Conservation (phyloP, 2,113 vertebrate species). For the Diadophis punctatus region DNA sequence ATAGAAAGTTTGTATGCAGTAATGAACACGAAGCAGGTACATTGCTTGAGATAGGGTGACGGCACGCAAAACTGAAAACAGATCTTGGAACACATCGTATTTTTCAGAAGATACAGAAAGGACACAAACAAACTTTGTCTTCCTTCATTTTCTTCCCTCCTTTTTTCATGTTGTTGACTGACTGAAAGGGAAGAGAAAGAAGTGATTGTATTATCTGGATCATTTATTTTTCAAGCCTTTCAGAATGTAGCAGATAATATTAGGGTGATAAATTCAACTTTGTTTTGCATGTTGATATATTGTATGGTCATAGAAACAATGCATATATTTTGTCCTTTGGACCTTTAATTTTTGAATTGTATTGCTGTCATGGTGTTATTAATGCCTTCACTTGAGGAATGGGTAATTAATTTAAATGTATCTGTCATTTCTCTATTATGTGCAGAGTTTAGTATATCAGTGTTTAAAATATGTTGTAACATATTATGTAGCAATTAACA, state of each 20-base stretch:
- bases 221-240: constrained; percentile 51
- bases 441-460: not conserved
- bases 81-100: constrained; percentile 70
- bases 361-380: not conserved
- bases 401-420: not conserved
- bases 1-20: constrained; percentile 79
- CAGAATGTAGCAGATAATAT: constrained; percentile 1
- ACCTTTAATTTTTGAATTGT: not conserved
- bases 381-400: not conserved
- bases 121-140: constrained; percentile 66
- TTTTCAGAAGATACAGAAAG: constrained; percentile 72
- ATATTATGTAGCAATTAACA: not conserved
- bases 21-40: constrained; percentile 80
- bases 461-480: not conserved
- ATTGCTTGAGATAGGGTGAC: constrained; percentile 65
- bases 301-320: not conserved
- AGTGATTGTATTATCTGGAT: constrained; percentile 66
- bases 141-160: not conserved
- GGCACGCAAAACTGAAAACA: constrained; percentile 69
- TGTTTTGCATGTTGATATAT: constrained; percentile 26
- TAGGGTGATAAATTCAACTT: not conserved
- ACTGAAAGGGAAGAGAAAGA: constrained; percentile 66
- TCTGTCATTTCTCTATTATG: not conserved
- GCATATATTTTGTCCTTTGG: not conserved
- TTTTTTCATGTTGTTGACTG: constrained; percentile 60